Conservation (phyloP, 2,888 invertebrate genomes). For the Ichneumoninae sp. region DNA sequence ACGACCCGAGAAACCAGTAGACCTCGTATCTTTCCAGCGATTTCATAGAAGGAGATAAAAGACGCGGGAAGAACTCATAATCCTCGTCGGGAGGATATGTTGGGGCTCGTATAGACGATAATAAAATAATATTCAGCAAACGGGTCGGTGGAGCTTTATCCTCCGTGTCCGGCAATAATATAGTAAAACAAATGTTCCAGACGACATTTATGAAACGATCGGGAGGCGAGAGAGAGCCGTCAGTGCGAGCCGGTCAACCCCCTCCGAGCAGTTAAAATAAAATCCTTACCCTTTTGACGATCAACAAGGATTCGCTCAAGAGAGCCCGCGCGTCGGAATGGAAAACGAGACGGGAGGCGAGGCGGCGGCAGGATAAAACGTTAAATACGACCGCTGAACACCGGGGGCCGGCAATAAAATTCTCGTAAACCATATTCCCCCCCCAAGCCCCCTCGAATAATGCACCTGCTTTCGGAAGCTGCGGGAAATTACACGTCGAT, state of each 20-base stretch:
- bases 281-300: constrained; percentile 78
- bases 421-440: constrained; percentile 81
- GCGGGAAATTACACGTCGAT: constrained; percentile 59
- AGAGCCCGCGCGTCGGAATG: constrained; percentile 49
- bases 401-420: constrained; percentile 83
- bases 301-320: constrained; percentile 17
- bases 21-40: constrained; percentile 24
- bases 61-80: constrained; percentile 55
- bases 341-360: constrained; percentile 59
- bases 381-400: constrained; percentile 83
- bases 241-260: constrained; percentile 64
- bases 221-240: constrained; percentile 62
- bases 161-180: constrained; percentile 79
- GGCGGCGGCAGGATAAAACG: constrained; percentile 79
- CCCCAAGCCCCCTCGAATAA: constrained; percentile 77
- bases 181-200: constrained; percentile 83
- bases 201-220: constrained; percentile 84
- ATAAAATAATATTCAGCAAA: constrained; percentile 77
- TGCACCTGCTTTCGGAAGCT: constrained; percentile 79
- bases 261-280: constrained; percentile 75
- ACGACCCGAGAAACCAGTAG: constrained; percentile 42
- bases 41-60: constrained; percentile 37
- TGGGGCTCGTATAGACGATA: constrained; percentile 73
- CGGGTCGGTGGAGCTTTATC: constrained; percentile 48
- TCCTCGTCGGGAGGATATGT: constrained; percentile 64